Percentiles rank a stretch among this genome's conserved stretches.
Evolutionary conservation across 1,140 invertebrate species (phyloP).

Genomic region (Antheraea pernyi): DNA sequence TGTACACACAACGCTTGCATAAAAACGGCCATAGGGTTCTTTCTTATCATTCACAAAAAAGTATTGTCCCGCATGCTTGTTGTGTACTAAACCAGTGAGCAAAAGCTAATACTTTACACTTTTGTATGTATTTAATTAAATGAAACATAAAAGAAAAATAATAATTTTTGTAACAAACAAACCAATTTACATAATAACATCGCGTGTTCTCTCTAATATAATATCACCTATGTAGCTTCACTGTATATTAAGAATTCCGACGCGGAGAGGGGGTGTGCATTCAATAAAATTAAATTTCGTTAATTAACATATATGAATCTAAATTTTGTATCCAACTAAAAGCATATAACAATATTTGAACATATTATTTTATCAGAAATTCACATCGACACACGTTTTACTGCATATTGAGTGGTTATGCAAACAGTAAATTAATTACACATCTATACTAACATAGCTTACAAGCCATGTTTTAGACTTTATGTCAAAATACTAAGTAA

Average conservation of each 20-base stretch:
- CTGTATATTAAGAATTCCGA: constrained; percentile 3
- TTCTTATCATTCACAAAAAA: too few relatives aligned
- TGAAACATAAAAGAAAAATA: not conserved
- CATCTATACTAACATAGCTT: not conserved
- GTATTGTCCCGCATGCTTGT: too few relatives aligned
- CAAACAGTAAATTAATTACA: not conserved
- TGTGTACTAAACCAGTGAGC: too few relatives aligned
- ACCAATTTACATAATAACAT: too few relatives aligned
- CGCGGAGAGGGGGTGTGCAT: constrained; percentile 18
- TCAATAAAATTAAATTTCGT: not conserved
- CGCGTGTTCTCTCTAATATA: too few relatives aligned
- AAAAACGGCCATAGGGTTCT: too few relatives aligned
- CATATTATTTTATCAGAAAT: not conserved
- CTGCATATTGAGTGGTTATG: not conserved
- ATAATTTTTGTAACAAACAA: too few relatives aligned
- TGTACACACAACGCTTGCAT: too few relatives aligned
- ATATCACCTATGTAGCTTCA: not conserved
- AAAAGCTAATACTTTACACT: too few relatives aligned
- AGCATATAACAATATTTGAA: not conserved
- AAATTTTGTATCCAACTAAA: not conserved
- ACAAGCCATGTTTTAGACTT: too few relatives aligned
- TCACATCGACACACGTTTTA: not conserved
- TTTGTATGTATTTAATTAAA: too few relatives aligned
- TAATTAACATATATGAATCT: not conserved
- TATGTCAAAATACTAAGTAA: too few relatives aligned